These are phyloP conservation scores for Dipodomys merriami DNA, from an alignment of 2,113 vertebrate species.

Conservation along the genomic window DNA sequence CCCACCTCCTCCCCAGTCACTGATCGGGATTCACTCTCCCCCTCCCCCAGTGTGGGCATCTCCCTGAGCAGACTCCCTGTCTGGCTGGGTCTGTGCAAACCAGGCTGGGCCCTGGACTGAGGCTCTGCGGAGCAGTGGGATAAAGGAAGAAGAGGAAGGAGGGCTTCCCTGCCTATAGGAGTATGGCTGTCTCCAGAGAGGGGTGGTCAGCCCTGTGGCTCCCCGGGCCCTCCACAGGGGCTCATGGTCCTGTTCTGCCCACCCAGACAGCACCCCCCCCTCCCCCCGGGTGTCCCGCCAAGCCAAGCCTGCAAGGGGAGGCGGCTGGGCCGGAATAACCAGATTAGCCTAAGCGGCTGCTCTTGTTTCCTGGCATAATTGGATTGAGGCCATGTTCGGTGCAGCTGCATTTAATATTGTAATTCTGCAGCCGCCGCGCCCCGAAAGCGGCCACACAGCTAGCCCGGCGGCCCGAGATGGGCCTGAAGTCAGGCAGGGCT, in stretches of 20 bases:
- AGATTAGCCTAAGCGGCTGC: slow-evolving; percentile 80
- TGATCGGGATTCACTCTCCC: neutral
- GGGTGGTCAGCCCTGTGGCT: neutral
- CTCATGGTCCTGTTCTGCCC: neutral
- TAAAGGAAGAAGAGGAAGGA: neutral
- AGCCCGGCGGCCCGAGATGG: neutral
- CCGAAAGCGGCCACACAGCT: neutral
- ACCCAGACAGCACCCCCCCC: slow-evolving; percentile 6
- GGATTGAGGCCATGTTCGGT: slow-evolving; percentile 74
- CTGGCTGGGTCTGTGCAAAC: neutral
- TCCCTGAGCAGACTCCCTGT: neutral
- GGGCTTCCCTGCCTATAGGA: neutral
- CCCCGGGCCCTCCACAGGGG: accelerated
- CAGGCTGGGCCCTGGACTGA: neutral
- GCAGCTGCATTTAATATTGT: slow-evolving; percentile 79
- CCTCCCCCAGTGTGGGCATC: neutral
- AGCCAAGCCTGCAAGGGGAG: neutral
- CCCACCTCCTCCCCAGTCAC: neutral
- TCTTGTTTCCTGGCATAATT: slow-evolving; percentile 80
- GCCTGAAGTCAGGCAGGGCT: neutral
- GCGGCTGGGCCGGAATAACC: slow-evolving; percentile 68
- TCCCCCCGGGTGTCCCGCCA: slow-evolving; percentile 47
- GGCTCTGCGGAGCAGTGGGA: too few species aligned
- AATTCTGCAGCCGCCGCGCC: slow-evolving; percentile 52
- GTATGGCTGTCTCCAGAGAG: accelerated